phyloP scores from a whole-genome alignment of 2,797 vertebrate genomes.

The Hippoglossus hippoglossus region DNA sequence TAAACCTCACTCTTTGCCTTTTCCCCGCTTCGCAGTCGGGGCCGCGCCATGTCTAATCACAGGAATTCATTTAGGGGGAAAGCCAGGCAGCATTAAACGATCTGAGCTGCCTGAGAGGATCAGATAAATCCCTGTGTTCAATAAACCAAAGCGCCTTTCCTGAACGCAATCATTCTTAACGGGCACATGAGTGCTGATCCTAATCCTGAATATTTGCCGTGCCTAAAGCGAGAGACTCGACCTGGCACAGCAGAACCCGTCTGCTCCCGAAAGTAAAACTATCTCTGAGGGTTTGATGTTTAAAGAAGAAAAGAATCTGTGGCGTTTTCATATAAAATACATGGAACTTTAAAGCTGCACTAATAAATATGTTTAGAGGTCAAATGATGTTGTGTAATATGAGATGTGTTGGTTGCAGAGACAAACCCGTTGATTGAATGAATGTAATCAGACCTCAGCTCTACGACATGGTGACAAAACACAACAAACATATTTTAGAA shows the following conservation, averaged over 20 bases:
- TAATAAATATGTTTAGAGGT: background rate
- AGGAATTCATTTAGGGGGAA: slow-evolving; percentile 82
- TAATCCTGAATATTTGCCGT: slow-evolving; percentile 84
- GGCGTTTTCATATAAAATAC: slow-evolving; percentile 10
- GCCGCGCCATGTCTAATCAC: slow-evolving; percentile 80
- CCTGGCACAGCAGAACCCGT: slow-evolving; percentile 52
- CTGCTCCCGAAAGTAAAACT: slow-evolving; percentile 61
- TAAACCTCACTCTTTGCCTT: slow-evolving; percentile 52
- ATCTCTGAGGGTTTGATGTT: slow-evolving; percentile 41
- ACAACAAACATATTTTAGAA: no score
- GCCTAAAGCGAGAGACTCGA: slow-evolving; percentile 62
- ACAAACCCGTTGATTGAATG: no score
- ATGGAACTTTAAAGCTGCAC: background rate
- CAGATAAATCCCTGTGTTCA: slow-evolving; percentile 86
- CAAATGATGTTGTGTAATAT: no score
- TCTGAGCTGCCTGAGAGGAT: slow-evolving; percentile 85
- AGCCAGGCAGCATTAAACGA: slow-evolving; percentile 83
- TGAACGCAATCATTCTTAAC: slow-evolving; percentile 87
- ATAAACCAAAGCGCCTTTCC: slow-evolving; percentile 85
- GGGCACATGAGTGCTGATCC: slow-evolving; percentile 80
- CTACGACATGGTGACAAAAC: no score
- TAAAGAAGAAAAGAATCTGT: slow-evolving; percentile 26
- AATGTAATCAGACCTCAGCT: no score
- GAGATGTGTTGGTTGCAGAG: no score
- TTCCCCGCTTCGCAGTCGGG: slow-evolving; percentile 66